phyloP scores from a whole-genome alignment of 2,113 vertebrate genomes.

The Mus musculus region GRCm39 chr13:11132001-11132500 shows the following conservation, averaged over 20 bases:
- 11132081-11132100: conserved; percentile 12
- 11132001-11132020: background rate
- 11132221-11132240: conserved; percentile 22
- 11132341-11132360: background rate
- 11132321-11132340: background rate
- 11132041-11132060: background rate
- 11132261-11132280: background rate
- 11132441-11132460: background rate
- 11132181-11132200: background rate
- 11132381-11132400: background rate
- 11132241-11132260: background rate
- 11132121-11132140: conserved; percentile 45
- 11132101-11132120: conserved; percentile 41
- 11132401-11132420: background rate
- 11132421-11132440: background rate
- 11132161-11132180: conserved; percentile 27
- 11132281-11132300: background rate
- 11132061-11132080: background rate
- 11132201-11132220: background rate
- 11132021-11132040: background rate
- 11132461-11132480: too few species aligned
- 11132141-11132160: background rate
- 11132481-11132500: background rate
- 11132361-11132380: background rate
- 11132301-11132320: background rate